Base-by-base conservation (phyloP, 2,888 invertebrate genomes). In the Prenolepis imparis region DNA sequence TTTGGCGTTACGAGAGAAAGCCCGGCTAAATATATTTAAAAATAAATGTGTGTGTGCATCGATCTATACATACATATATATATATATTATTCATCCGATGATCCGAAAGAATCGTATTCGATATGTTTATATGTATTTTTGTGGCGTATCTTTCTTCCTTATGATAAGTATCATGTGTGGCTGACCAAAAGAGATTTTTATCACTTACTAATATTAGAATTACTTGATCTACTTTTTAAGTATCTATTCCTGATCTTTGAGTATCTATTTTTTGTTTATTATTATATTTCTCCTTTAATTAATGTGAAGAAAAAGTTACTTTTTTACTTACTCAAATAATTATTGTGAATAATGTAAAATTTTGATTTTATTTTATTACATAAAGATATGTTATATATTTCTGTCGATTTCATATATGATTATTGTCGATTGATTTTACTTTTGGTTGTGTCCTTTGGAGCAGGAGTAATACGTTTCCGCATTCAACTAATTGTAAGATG, bases 401-500 rank as follows among this genome's bases (percentile, higher is more conserved):
- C 82, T n/a, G 36, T 11, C 8, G 67, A 36, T 52, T 1, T 52
- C 28, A 52, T 11, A 52, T 11, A 67, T 48, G 6, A 48, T 48
- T 48, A 36, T n/a, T 52, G 21, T 36, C 15, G 9, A 57, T 36
- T 74, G 68, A 18, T 74, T 39, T 11, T 39, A 48, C 64, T 82
- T 67, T 41, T 9, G 68, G 32, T 55, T 67, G 32, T 21, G 18
- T 59, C 28, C 12, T 21, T 32, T 9, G 39, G 24, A 24, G 36
- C 44, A 32, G 9, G 8, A 41, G 24, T 28, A 48, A 82, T n/a
- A 36, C 21, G 32, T 21, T 68, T 41, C 12, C 32, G 18, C 48
- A 57, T 70, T 77, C n/a, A n/a, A n/a, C n/a, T n/a, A n/a, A n/a
- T n/a, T n/a, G n/a, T 70, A 70, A 67, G 48, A 44, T 3, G 41